Evolutionary conservation across 2,888 invertebrate species (phyloP), one percentile per base, ranked within the genome.

Genomic region (Torymus tubicola): DNA sequence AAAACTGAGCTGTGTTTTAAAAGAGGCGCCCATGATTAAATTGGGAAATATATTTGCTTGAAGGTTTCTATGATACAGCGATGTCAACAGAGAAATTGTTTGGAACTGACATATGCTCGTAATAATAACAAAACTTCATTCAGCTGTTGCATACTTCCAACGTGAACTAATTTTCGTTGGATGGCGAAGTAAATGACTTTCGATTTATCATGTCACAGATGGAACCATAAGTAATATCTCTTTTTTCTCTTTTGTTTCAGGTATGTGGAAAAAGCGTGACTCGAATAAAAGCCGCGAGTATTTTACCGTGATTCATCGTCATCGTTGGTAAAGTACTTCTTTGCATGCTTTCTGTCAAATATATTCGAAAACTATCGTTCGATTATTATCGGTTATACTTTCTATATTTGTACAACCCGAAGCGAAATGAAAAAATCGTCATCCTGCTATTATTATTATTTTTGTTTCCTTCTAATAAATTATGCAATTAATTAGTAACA

Each of bases 321-420:
- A 73, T 65, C 70, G 55, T 75, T 82, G 73, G 77, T 77, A 82
- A 82, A 72, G 72, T 82, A 80, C 77, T 80, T 80, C 57, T 60
- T 64, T 76, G 82, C 82, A 82, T 80, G 82, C 60, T 55, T 50
- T 21, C n/a, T 61, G 42, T 68, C 21, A 61, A 16, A 52, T 21
- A 18, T 42, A 50, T 14, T 14, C 24, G 18, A 5, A 53, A 24
- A 61, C 8, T 24, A 61, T 50, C 24, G 63, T 64, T 64, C 53
- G 55, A 55, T 24, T 55, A 52, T 55, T 24, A 12, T 64, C 53
- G 55, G 53, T 64, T n/a, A 0, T 53, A 3, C 53, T 16, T 31
- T 13, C n/a, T 42, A 42, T 42, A 42, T 42, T 42, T 42, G 3
- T 31, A 31, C 31, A 3, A 31, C 2, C 4, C 3, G 31, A 31